Base-by-base conservation (phyloP, 1,140 invertebrate genomes). In the Panulirus ornatus region DNA sequence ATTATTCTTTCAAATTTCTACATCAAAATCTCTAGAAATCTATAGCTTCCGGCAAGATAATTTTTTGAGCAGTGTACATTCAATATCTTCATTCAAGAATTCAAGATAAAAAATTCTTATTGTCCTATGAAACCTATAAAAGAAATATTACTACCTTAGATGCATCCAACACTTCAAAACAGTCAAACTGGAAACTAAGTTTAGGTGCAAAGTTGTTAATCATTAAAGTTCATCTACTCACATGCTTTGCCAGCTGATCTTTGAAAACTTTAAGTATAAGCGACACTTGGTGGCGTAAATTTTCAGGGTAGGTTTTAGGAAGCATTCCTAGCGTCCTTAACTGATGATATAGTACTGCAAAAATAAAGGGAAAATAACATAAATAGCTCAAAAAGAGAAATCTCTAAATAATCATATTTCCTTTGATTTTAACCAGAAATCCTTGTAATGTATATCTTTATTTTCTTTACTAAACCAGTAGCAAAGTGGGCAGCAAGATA, bases 271-370 rank as follows among this genome's bases (percentile, higher is more conserved):
- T 92, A 3, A 92, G 71, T 42, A 90, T 73, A n/a, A 92, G 38
- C 30, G 44, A 11, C 19, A 84, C 83, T 30, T 92, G 87, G 58
- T 70, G 38, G 11, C 70, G 51, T 9, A 87, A 8, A 27, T 92
- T 85, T 44, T 87, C 87, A 63, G 91, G 91, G 30, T 76, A 84
- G 36, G 40, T 70, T 54, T 86, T 63, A 22, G 73, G 27, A 38
- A 92, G 51, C 83, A 90, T 82, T 22, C 91, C 91, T 30, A 92
- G n/a, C 0, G 83, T 88, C 40, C 71, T n/a, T 22, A 92, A 63
- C 42, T 92, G 87, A 76, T 92, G 81, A 47, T 92, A 63, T 19
- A 92, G 30, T n/a, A 92, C 91, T 92, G 87, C 1, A 78, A 54
- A 2, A 54, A 66, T 9, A 36, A 44, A 40, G 81, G 38, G 19